Evolutionary conservation across 2,888 invertebrate species (phyloP), one percentile per base, ranked within the genome.

Genomic region (Leucoptera coffeella): DNA sequence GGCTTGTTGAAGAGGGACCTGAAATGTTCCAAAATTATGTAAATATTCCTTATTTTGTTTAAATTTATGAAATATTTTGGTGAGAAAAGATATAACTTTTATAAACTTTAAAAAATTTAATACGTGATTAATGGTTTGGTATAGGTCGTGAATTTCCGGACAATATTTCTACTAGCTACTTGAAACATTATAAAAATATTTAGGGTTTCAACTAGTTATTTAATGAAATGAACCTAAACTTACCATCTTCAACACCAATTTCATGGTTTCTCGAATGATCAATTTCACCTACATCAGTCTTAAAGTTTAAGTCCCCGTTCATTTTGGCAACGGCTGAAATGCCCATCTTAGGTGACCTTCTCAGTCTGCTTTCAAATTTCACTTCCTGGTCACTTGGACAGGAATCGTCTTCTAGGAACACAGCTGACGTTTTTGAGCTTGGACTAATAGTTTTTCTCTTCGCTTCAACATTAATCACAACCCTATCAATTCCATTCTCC

Each of bases 211-310:
- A n/a, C n/a, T n/a, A n/a, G n/a, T n/a, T n/a, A n/a, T n/a, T n/a
- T n/a, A n/a, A n/a, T n/a, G n/a, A n/a, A n/a, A n/a, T n/a, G n/a
- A n/a, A n/a, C n/a, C n/a, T n/a, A n/a, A n/a, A n/a, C n/a, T n/a
- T n/a, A n/a, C n/a, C 64, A 38, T 80, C 80, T 35, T 80, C 78
- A 34, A 74, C 74, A 3, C 71, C 65, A 23, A 53, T 45, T 14
- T 67, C 65, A 34, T 46, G 47, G 8, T 40, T 33, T 33, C 41
- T 50, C 13, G 32, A 39, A 32, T 57, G 61, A 14, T 56, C 50
- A 37, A 60, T 64, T 10, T 55, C 32, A 34, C 67, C 65, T 36
- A 61, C 59, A 23, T 59, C 60, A 50, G 56, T 57, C 53, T 65
- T 71, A 36, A 57, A 61, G 36, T 45, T 57, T 32, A 69, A 47